Evolutionary conservation across 2,888 invertebrate species (phyloP).

Genomic region (Chaetoderma sp.): DNA sequence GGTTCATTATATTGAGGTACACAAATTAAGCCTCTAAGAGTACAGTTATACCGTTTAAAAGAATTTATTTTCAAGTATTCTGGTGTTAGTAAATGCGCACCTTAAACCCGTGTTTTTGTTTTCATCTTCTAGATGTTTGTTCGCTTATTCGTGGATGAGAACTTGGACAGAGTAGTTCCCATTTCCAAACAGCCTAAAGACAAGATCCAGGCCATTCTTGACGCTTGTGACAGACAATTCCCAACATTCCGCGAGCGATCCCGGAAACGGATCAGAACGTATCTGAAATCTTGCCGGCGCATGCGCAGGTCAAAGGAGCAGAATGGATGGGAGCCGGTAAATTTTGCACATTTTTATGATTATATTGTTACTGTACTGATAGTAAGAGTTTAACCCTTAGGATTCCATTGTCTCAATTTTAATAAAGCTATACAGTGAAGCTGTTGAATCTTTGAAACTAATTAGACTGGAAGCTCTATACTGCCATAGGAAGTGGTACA

Average conservation of each 20-base stretch:
- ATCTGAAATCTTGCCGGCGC: slow-evolving; percentile 93
- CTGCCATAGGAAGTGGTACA: no score
- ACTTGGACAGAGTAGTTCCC: slow-evolving; percentile 94
- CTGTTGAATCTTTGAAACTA: no score
- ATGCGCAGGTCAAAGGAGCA: slow-evolving; percentile 90
- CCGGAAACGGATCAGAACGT: slow-evolving; percentile 92
- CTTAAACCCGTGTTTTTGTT: no score
- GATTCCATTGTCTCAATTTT: not conserved
- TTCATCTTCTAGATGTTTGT: slow-evolving; percentile 96
- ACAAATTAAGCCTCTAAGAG: no score
- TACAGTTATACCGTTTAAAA: not conserved
- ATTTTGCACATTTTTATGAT: slow-evolving; percentile 63
- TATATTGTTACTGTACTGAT: not conserved
- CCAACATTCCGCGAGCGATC: slow-evolving; percentile 96
- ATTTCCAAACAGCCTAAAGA: slow-evolving; percentile 98
- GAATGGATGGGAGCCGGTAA: slow-evolving; percentile 88
- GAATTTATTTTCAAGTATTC: no score
- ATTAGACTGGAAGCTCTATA: no score
- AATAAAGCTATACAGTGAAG: no score
- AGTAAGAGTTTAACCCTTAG: not conserved
- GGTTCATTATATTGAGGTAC: no score
- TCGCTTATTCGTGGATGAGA: slow-evolving; percentile 95
- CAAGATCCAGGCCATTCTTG: slow-evolving; percentile 97
- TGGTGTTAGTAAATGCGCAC: not conserved
- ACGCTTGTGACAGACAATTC: slow-evolving; percentile 95